Base-by-base conservation (phyloP, 2,888 invertebrate species). In the Lasiommata megera region DNA sequence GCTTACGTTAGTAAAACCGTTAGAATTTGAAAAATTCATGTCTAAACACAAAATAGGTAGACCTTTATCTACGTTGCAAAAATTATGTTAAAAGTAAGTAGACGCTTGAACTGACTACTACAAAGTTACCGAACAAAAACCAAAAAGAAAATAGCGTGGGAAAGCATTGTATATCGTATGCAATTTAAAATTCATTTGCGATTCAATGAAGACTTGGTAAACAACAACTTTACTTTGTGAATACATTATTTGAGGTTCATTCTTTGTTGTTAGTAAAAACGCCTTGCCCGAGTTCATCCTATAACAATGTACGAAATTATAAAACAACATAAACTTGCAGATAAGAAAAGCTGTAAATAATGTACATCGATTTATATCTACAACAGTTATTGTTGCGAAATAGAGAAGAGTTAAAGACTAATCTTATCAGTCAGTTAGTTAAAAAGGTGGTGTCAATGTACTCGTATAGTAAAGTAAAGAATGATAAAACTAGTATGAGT, bases 141-240 rank as follows among this genome's bases (percentile, higher is more conserved):
- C 18, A 37, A 12, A 48, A 50, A 37, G 17, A 41, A 31, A 54
- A 54, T 61, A 54, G 58, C 61, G 58, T 63, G 61, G 53, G 48
- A 54, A 56, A 56, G 56, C 56, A 47, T 50, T 54, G 60, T 57
- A 60, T 48, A 54, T 60, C 51, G 56, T 58, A 54, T 56, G 47
- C 54, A 58, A 58, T 61, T 58, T 63, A 61, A 63, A 61, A 54
- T 52, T 61, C 53, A 63, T 63, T 63, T 61, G 61, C 56, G 48
- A 61, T 63, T 61, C 58, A 63, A 63, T 63, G 63, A 63, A 59
- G 63, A 54, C 61, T 63, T 58, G 56, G 54, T 52, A 55, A 56
- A 53, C 56, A 61, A 63, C 58, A 61, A 61, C 58, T 54, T 61
- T 56, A 58, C 58, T 56, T 61, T 58, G 58, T 47, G 47, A 52